Evolutionary conservation across 1,140 invertebrate species (phyloP), one percentile per base, ranked within the genome.

Genomic region (Scaptomyza hsui): DNA sequence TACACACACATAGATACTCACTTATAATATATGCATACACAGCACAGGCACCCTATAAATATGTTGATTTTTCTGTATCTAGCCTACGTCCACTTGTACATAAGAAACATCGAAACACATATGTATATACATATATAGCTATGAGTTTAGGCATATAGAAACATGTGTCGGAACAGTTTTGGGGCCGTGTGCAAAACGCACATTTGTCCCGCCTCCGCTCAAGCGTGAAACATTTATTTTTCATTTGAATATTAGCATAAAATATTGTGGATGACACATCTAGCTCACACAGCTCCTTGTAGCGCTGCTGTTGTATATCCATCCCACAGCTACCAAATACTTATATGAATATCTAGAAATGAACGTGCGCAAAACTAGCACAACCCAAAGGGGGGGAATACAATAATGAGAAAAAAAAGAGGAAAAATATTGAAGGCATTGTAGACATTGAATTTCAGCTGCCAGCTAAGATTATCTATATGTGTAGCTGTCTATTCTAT

Each of bases 251-350:
- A 89, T 89, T 89, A 89, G 85, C 85, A 81, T 89, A 78, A 89
- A 89, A 89, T 89, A 89, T 89, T 78, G 74, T 76, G 69, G 86
- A 89, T 89, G 85, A 85, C 85, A 89, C 80, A 81, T 89, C 79
- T 85, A 85, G 76, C 65, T 65, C 75, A 75, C 61, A 61, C 53
- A 35, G 52, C 32, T 63, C 56, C 6, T 39, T 45, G 61, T 61
- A 48, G 63, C 32, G 10, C 42, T 60, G 72, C 57, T 67, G 62
- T 70, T 70, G 57, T 72, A 75, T 79, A 55, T 72, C 29, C 52
- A 56, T 57, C 44, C 37, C 41, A 49, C 48, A 55, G 47, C 45
- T n/a, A 64, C 53, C 45, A 37, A 47, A 60, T 26, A 42, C 37
- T 42, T 45, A 41, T 65, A 16, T 47, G 52, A 64, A 47, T 29